phyloP scores from a whole-genome alignment of 2,888 invertebrate species.

The Plebejus melissa region DNA sequence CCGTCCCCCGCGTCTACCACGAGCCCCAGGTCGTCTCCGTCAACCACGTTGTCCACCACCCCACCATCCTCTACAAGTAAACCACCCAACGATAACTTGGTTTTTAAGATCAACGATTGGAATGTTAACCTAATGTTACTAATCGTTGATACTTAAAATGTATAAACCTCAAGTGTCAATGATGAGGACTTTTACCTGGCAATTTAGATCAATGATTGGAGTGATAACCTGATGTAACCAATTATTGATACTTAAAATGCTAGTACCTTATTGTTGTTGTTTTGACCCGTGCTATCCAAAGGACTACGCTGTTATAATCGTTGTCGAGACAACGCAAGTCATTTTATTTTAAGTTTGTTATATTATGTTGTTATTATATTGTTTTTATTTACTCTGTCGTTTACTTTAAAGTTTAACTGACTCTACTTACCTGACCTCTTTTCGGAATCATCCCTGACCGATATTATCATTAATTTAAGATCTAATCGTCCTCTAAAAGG shows the following conservation, averaged over 20 bases:
- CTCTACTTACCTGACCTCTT: neutral
- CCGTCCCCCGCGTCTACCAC: conserved; percentile 50
- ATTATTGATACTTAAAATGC: neutral
- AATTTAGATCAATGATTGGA: neutral
- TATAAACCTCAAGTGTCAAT: too few species aligned
- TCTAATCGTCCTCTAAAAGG: neutral
- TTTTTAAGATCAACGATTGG: neutral
- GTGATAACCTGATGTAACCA: neutral
- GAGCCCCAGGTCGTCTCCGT: conserved; percentile 57
- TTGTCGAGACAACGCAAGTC: neutral
- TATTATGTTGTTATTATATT: conserved; percentile 9
- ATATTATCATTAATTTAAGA: neutral
- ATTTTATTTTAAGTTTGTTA: conserved; percentile 20
- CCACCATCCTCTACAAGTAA: conserved; percentile 35
- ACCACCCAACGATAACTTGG: neutral
- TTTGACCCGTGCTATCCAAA: neutral
- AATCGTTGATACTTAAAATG: neutral
- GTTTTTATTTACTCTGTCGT: conserved; percentile 2
- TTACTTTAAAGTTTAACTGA: neutral
- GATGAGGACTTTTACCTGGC: too few species aligned
- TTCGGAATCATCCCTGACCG: neutral
- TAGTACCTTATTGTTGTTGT: neutral
- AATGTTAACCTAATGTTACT: neutral
- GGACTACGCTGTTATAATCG: neutral
- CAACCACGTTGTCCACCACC: conserved; percentile 51